A percentile compares a stretch with the other conserved stretches of the same genome.
phyloP scores from a whole-genome alignment of 2,113 vertebrate species.

The Craseonycteris thonglongyai region DNA sequence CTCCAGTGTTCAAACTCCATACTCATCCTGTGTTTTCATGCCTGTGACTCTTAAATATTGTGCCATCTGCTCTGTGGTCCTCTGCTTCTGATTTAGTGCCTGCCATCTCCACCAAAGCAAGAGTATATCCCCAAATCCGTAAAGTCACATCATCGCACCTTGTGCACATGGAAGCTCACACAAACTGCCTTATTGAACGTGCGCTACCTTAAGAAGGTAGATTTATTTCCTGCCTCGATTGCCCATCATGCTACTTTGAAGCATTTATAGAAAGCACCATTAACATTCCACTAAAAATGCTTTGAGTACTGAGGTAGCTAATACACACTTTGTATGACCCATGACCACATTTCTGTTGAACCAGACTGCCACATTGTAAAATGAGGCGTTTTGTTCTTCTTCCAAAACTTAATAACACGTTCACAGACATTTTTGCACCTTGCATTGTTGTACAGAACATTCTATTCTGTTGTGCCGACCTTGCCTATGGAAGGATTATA shows the following conservation, averaged over 20 bases:
- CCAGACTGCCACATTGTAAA: background rate
- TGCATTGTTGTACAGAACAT: background rate
- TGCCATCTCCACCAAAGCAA: background rate
- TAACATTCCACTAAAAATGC: background rate
- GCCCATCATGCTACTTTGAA: background rate
- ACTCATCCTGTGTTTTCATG: background rate
- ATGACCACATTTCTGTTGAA: background rate
- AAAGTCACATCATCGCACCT: background rate
- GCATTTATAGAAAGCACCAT: background rate
- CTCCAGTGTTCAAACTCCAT: background rate
- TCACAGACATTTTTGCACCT: background rate
- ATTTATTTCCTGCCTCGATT: too few relatives aligned
- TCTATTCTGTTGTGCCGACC: background rate
- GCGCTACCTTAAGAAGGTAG: background rate
- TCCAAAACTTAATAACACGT: background rate
- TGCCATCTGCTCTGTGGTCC: rapidly evolving
- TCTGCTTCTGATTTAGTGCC: background rate
- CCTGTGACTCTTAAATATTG: too few relatives aligned
- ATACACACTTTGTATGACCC: too few relatives aligned
- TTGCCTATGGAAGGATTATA: background rate
- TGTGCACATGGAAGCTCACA: background rate
- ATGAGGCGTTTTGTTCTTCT: background rate
- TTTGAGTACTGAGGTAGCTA: background rate
- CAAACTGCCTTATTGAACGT: background rate
- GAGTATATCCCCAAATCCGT: background rate